Evolutionary conservation across 2,113 vertebrate genomes (phyloP).

Genomic region (Leuciscus idus): DNA sequence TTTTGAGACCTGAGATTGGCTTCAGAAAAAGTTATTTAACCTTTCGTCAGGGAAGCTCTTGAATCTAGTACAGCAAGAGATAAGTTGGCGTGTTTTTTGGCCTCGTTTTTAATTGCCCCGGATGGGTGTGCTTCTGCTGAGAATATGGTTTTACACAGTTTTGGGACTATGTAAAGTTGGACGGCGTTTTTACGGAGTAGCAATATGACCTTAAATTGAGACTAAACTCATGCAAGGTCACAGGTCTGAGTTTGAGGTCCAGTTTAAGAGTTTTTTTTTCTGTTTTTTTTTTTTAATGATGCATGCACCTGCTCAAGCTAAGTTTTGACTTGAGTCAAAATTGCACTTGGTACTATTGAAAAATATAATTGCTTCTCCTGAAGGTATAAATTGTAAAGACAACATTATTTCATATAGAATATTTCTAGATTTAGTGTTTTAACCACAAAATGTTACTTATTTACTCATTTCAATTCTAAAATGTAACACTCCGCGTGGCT

Average conservation of each 20-base stretch:
- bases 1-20: conserved; percentile 36
- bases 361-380: neutral
- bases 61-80: conserved; percentile 9
- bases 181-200: conserved; percentile 1
- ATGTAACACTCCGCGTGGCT: neutral
- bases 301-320: conserved; percentile 15
- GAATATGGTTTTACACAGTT: neutral
- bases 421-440: neutral
- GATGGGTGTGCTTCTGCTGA: conserved; percentile 19
- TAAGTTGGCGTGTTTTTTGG: conserved; percentile 38
- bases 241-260: neutral
- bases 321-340: neutral
- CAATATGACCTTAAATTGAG: neutral
- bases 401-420: neutral
- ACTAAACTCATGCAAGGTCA: neutral
- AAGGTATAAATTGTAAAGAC: neutral
- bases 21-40: conserved; percentile 42
- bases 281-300: neutral
- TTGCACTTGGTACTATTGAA: neutral
- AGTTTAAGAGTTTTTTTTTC: neutral
- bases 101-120: conserved; percentile 14
- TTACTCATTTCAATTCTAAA: neutral
- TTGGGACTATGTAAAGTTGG: conserved; percentile 28
- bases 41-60: neutral
- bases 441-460: neutral